These are phyloP conservation scores for Columba janthina DNA, from an alignment of 2,113 vertebrate species.

Conservation along the genomic window DNA sequence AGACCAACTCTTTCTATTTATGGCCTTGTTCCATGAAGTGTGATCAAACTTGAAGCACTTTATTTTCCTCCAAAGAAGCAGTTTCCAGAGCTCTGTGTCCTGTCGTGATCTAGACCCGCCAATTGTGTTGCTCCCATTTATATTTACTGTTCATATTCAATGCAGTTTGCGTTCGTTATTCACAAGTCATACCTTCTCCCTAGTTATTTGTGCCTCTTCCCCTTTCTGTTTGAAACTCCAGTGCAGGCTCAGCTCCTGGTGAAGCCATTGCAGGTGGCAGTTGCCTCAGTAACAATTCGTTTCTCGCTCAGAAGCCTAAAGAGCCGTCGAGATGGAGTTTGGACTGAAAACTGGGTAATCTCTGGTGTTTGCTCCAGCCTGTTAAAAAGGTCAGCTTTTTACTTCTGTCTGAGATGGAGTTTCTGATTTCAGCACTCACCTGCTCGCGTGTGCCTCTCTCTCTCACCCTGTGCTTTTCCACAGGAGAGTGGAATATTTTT, in stretches of 20 bases:
- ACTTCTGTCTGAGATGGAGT: not conserved
- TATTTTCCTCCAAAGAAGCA: not conserved
- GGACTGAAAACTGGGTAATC: not conserved
- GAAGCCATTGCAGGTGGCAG: not conserved
- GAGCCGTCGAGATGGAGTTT: not conserved
- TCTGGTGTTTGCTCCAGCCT: not conserved
- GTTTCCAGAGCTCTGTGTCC: not conserved
- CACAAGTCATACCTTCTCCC: not conserved
- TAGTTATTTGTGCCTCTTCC: not conserved
- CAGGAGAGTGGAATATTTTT: not conserved
- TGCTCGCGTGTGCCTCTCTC: not conserved
- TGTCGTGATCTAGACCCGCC: rapidly evolving
- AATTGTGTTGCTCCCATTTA: not conserved
- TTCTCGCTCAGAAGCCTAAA: not conserved
- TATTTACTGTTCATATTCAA: not conserved
- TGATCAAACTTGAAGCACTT: not conserved
- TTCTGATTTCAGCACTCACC: not conserved
- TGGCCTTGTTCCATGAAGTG: not conserved
- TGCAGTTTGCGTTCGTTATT: not conserved
- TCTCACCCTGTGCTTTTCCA: not conserved
- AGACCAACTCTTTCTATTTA: not conserved
- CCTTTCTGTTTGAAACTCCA: not conserved
- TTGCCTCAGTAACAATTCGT: not conserved
- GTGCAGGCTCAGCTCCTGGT: not conserved
- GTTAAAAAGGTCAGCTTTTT: not conserved